Conservation (phyloP, 2,797 vertebrate species). For the Myotis pilosus region DNA sequence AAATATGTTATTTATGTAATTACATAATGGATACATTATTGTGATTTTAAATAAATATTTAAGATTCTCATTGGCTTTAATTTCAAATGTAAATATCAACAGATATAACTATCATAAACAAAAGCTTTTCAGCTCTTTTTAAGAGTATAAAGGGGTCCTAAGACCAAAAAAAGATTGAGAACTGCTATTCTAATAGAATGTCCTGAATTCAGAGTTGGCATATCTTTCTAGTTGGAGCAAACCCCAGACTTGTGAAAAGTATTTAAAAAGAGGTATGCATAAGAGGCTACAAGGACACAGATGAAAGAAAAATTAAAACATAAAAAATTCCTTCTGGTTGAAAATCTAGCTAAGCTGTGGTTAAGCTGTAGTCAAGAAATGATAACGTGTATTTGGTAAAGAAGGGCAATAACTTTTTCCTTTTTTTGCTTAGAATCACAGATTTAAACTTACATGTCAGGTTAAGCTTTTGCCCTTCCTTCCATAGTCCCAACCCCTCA, state of each 20-base stretch:
- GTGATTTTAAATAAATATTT: not conserved
- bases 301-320: not conserved
- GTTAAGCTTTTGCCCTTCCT: not conserved
- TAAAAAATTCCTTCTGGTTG: not conserved
- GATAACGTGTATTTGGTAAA: not conserved
- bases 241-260: not conserved
- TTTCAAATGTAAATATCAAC: not conserved
- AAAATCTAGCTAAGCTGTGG: slow-evolving; percentile 6
- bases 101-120: not conserved
- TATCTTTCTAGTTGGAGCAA: not conserved
- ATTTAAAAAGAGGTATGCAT: not conserved
- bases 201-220: not conserved
- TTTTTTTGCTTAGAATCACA: not conserved
- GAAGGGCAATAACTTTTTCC: not conserved
- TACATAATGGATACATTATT: not conserved
- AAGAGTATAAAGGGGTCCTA: not conserved
- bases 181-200: not conserved
- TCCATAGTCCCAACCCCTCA: not conserved
- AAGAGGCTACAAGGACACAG: not conserved
- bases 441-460: not conserved
- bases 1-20: not conserved
- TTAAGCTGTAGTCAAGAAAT: not conserved
- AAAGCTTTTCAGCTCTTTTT: not conserved
- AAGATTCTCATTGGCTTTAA: not conserved
- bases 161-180: not conserved